Evolutionary conservation across 2,888 invertebrate genomes (phyloP), one percentile per base, ranked within the genome.

Genomic region (Parasteatoda lunata): DNA sequence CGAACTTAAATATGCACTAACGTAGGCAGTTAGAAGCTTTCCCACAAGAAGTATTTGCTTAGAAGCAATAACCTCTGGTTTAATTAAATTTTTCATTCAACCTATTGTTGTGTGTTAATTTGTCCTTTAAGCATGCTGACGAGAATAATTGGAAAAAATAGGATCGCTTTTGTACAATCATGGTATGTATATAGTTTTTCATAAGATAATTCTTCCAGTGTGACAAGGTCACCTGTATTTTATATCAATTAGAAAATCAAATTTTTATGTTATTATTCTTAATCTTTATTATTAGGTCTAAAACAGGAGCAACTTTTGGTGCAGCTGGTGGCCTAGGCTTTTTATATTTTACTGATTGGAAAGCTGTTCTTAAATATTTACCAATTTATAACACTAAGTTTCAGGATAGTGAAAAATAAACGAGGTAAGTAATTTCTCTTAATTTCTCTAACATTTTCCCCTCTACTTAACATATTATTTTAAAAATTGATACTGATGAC

Each of bases 281-380:
- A 9, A 66, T 13, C 8, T 6, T 7, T 65, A 64, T 15, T 30
- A 65, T 15, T 68, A 90, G 90, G 90, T 11, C 76, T 48, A 73
- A 54, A 30, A 94, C 95, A 6, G 93, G 93, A 30, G 91, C 92
- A 0, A 93, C 93, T 0, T 97, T 94, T 91, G 96, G 96, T 70
- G 93, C 94, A 59, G 88, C 88, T 7, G 93, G 94, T 0, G 94
- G 93, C n/a, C 93, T 94, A 84, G 91, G 94, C 48, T 93, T 92
- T 0, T 89, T 95, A 9, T 97, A 96, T 92, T 93, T 95, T 90
- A 96, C 96, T 0, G 96, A 97, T 91, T 97, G 96, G 96, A 95
- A 94, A 92, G 91, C 94, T 76, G 92, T 96, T 89, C 93, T 95
- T 75, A 93, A 94, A 90, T 94, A 95, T 91, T 92, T 97, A 89